Evolutionary conservation across 2,797 vertebrate species (phyloP), one percentile per base, ranked within the genome.

Genomic region (Ficedula albicollis): DNA sequence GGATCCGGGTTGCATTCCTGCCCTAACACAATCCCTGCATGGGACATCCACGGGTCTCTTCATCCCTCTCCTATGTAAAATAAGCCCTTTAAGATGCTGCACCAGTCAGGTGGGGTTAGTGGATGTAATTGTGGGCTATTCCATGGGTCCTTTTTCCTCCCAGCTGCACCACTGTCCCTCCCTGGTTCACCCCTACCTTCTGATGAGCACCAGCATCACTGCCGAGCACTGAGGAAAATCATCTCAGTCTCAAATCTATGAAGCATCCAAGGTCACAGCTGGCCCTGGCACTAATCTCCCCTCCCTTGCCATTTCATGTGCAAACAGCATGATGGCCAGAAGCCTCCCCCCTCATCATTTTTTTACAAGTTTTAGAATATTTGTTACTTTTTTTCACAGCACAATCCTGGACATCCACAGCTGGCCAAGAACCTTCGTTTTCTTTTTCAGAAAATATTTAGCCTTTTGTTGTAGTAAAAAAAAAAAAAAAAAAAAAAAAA

Each of bases 261-360:
- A 86, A 89, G 60, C 52, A 60, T 79, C 87, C 84, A 88, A 87
- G 80, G 89, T 91, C 85, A 74, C 79, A 90, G 89, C 72, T 88
- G 90, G 72, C 72, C 67, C 29, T 27, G 81, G 75, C 81, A 60
- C 73, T 72, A 7, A 69, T 52, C 84, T 93, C 86, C 77, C n/a
- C 78, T 91, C 80, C 88, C 67, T 69, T 58, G 25, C 72, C 75
- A 70, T 55, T 93, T 82, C 93, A 78, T 11, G 17, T 56, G 59
- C 92, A 92, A 91, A 90, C 90, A 94, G 81, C 41, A 7, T 16
- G 5, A 72, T 48, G 78, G 88, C 67, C 55, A 66, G 83, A 91
- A 93, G 88, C 94, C 81, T 94, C 88, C 85, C 70, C 32, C 52
- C 70, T 94, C 87, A 83, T 95, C 46, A 79, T 81, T 93, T 95